These are phyloP conservation scores for Mungos mungo DNA, from an alignment of 2,113 vertebrate species.

Conservation along the genomic window DNA sequence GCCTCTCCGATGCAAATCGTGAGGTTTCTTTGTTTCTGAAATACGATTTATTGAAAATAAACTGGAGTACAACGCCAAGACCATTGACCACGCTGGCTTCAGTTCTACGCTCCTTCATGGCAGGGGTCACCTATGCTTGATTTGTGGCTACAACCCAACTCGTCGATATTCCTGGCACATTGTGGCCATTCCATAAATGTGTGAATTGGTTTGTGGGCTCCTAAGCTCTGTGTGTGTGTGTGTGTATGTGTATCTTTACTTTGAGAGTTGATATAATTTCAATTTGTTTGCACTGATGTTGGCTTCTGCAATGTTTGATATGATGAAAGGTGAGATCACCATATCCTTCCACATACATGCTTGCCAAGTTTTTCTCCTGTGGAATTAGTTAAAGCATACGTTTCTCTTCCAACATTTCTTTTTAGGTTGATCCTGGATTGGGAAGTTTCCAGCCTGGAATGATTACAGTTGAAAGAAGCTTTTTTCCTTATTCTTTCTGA, in stretches of 20 bases:
- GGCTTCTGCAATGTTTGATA: neutral
- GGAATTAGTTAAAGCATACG: neutral
- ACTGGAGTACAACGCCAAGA: neutral
- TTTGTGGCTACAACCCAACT: neutral
- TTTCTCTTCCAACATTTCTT: slow-evolving; percentile 42
- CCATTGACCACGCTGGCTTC: neutral
- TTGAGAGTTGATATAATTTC: slow-evolving; percentile 23
- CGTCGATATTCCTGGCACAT: neutral
- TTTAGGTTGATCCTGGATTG: slow-evolving; percentile 28
- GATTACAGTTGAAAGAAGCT: neutral
- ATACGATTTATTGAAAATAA: neutral
- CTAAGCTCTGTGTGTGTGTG: neutral
- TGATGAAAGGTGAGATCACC: neutral
- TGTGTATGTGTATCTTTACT: neutral
- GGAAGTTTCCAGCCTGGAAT: slow-evolving; percentile 26
- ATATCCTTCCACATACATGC: neutral
- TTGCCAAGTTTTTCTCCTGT: slow-evolving; percentile 41
- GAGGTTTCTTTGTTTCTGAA: slow-evolving; percentile 41
- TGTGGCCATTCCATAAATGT: neutral
- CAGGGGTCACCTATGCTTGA: neutral
- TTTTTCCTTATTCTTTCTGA: neutral
- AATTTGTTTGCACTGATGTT: neutral
- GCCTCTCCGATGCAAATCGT: neutral
- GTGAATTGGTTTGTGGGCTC: neutral
- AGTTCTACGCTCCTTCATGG: neutral